Percentiles rank a stretch among this genome's conserved stretches.
phyloP scores from a whole-genome alignment of 2,888 invertebrate genomes.

The Drosophila subsilvestris region DNA sequence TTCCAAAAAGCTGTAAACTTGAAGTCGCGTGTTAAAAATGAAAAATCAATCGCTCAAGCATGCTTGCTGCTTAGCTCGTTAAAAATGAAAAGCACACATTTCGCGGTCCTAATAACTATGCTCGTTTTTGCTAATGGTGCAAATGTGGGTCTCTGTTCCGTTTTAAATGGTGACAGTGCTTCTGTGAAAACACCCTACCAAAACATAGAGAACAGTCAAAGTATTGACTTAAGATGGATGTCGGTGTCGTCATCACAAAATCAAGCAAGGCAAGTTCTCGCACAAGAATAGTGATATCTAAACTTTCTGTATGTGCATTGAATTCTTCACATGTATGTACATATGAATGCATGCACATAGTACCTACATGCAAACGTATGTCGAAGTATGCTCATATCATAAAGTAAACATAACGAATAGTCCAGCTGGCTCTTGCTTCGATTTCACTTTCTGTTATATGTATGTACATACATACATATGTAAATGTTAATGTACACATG shows the following conservation, averaged over 20 bases:
- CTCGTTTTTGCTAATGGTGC: constrained; percentile 40
- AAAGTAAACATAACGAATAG: constrained; percentile 1
- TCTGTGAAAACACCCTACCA: not conserved
- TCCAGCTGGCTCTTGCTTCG: not conserved
- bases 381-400: not conserved
- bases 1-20: not conserved
- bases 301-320: not conserved
- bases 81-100: constrained; percentile 25
- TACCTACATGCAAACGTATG: not conserved
- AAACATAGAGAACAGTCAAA: not conserved
- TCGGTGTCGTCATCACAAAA: constrained; percentile 18
- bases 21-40: constrained; percentile 57
- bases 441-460: constrained; percentile 5
- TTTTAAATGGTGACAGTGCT: constrained; percentile 22
- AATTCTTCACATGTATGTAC: not conserved
- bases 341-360: not conserved
- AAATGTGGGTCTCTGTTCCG: constrained; percentile 23
- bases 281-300: constrained; percentile 1
- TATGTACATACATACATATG: constrained; percentile 8
- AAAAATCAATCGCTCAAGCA: constrained; percentile 69
- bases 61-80: not conserved
- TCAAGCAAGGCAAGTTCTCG: constrained; percentile 53
- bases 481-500: not conserved
- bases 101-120: constrained; percentile 36
- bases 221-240: not conserved